Conservation (phyloP, 2,113 vertebrate genomes). For the Cynocephalus volans region DNA sequence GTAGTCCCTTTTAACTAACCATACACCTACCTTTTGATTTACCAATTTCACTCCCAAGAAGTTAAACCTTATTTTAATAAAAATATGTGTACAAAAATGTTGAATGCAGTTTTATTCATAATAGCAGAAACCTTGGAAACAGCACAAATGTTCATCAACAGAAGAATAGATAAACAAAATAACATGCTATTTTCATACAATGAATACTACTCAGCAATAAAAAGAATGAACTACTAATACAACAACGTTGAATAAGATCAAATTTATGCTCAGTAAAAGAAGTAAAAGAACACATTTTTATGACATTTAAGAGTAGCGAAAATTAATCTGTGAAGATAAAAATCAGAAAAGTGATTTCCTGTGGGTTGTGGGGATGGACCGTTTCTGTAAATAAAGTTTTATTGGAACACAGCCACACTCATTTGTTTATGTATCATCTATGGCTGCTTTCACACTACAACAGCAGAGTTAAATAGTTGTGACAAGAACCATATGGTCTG, state of each 20-base stretch:
- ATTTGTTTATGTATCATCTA: background rate
- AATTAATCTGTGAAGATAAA: conserved; percentile 1
- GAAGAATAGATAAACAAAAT: background rate
- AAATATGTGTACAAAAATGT: background rate
- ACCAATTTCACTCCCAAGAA: background rate
- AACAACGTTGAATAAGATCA: background rate
- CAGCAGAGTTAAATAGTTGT: background rate
- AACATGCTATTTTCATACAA: background rate
- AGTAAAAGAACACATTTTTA: background rate
- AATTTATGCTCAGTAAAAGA: background rate
- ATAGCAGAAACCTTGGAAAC: background rate
- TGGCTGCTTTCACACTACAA: background rate
- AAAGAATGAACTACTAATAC: background rate
- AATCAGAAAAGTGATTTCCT: background rate
- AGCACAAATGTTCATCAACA: background rate
- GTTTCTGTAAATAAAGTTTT: conserved; percentile 62
- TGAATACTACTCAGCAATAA: background rate
- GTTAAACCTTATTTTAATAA: background rate
- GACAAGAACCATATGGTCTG: background rate
- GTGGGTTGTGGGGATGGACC: background rate
- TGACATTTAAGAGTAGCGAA: background rate
- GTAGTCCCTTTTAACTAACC: background rate
- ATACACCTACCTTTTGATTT: background rate
- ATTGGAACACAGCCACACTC: background rate
- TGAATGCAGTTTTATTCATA: background rate